Percentiles rank a stretch among this genome's conserved stretches.
These are phyloP conservation scores for Carabus problematicus DNA, from an alignment of 2,888 invertebrate genomes.

Conservation along the genomic window DNA sequence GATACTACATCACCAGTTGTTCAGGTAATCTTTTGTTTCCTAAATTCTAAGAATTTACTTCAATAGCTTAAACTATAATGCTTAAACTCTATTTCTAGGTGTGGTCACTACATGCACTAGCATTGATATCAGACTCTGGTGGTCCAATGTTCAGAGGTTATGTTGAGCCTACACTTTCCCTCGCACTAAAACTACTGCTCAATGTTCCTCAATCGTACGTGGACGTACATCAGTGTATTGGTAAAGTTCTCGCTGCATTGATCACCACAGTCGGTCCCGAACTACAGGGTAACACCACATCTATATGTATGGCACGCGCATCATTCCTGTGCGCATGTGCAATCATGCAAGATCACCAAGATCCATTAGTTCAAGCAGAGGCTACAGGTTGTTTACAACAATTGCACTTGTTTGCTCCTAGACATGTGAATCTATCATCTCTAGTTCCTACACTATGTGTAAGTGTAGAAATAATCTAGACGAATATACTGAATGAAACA, in stretches of 20 bases:
- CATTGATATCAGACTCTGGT: conserved; percentile 95
- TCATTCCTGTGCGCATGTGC: conserved; percentile 94
- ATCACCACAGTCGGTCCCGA: conserved; percentile 99
- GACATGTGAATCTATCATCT: conserved; percentile 90
- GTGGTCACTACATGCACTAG: conserved; percentile 95
- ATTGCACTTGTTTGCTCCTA: conserved; percentile 95
- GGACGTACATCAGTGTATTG: conserved; percentile 92
- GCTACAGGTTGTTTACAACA: conserved; percentile 97
- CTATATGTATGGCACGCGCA: conserved; percentile 77
- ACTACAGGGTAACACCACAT: conserved; percentile 82
- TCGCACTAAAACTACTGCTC: conserved; percentile 88
- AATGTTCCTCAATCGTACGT: conserved; percentile 90
- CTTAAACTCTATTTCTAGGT: conserved; percentile 64
- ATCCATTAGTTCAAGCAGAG: conserved; percentile 93
- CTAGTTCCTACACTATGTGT: conserved; percentile 93
- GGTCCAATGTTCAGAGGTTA: conserved; percentile 99
- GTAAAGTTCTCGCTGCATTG: conserved; percentile 90
- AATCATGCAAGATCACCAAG: conserved; percentile 87
- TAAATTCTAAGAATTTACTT: not conserved
- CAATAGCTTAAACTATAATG: not conserved
- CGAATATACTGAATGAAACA: not conserved
- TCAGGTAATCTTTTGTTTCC: conserved; percentile 65
- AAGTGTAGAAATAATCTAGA: conserved; percentile 58
- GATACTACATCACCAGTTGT: conserved; percentile 92
- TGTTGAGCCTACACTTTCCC: conserved; percentile 91